Conservation (phyloP, 2,797 vertebrate genomes). For the Lutjanus campechanus region DNA sequence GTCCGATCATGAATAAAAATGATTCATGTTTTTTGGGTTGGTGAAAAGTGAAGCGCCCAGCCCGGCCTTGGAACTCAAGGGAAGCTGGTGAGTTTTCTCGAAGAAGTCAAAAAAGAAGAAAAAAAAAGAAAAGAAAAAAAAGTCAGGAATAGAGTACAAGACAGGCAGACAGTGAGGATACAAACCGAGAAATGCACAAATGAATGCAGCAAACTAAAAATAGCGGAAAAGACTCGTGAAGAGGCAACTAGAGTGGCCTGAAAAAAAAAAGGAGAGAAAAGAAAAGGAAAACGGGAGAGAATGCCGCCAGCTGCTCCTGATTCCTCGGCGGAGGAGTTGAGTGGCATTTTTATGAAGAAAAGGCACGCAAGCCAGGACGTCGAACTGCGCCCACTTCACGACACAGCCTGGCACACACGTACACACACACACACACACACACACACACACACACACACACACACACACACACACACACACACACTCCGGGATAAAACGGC, state of each 20-base stretch:
- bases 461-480: not conserved
- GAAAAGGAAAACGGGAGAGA: slow-evolving; percentile 54
- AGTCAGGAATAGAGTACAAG: slow-evolving; percentile 35
- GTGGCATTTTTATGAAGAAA: slow-evolving; percentile 84
- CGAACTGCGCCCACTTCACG: slow-evolving; percentile 60
- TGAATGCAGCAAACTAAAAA: slow-evolving; percentile 68
- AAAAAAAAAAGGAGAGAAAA: slow-evolving; percentile 65
- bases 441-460: not conserved
- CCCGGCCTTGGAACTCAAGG: slow-evolving; percentile 43
- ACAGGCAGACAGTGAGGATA: slow-evolving; percentile 48
- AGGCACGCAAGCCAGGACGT: slow-evolving; percentile 72
- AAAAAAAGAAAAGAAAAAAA: not conserved
- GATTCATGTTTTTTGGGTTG: slow-evolving; percentile 67
- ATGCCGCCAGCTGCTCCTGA: slow-evolving; percentile 81
- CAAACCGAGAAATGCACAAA: slow-evolving; percentile 56
- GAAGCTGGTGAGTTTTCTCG: slow-evolving; percentile 20
- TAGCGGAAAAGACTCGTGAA: slow-evolving; percentile 59
- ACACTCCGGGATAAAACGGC: slow-evolving; percentile 12
- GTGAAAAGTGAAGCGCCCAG: slow-evolving; percentile 49
- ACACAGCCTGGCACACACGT: slow-evolving; percentile 35
- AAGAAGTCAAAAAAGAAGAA: slow-evolving; percentile 10
- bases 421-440: slow-evolving; percentile 13
- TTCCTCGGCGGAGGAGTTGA: slow-evolving; percentile 78
- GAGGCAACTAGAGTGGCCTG: slow-evolving; percentile 64
- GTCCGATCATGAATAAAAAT: slow-evolving; percentile 77